Base-by-base conservation (phyloP, 2,888 invertebrate genomes). In the Autographa pulchrina region DNA sequence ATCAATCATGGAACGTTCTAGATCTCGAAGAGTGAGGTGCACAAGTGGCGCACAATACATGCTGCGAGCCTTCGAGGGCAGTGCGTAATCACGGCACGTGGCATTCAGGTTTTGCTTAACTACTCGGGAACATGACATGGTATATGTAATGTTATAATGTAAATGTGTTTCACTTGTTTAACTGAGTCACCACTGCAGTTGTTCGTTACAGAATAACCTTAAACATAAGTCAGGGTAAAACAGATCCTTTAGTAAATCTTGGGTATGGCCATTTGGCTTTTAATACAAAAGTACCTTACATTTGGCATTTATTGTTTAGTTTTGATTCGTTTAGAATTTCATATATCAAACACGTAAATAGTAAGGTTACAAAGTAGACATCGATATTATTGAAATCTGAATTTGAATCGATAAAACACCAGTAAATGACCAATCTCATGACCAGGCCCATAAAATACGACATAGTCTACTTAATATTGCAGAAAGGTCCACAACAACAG, bases 401-500 rank as follows among this genome's bases (percentile, higher is more conserved):
- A 5, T 0, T 43, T 0, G 2, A 16, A 48, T n/a, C 7, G 48
- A n/a, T n/a, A 0, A 38, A 11, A 38, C 2, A 38, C 38, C 38
- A 1, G 1, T n/a, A 48, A n/a, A 48, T 43, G 16, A 14, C 5
- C 48, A 48, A 48, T n/a, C 6, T n/a, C 43, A n/a, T n/a, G 2
- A 48, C 25, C 63, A 62, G 41, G 11, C 16, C 35, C 54, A 43
- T 25, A 61, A 65, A 56, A 41, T 59, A 0, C 56, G 25, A 63
- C 5, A 31, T n/a, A n/a, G n/a, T 38, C 16, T 63, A 16, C 56
- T 62, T 68, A 63, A 38, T 61, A 61, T 56, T 65, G 65, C 14
- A 20, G 48, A 66, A 48, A 68, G 14, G 20, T 72, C 38, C 59
- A 63, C 18, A 61, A 65, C 59, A 70, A 67, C 18, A 41, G 25